Percentiles rank a stretch among this genome's conserved stretches.
Conservation (phyloP, 2,888 invertebrate genomes). For the Pseudanteris insignis region DNA sequence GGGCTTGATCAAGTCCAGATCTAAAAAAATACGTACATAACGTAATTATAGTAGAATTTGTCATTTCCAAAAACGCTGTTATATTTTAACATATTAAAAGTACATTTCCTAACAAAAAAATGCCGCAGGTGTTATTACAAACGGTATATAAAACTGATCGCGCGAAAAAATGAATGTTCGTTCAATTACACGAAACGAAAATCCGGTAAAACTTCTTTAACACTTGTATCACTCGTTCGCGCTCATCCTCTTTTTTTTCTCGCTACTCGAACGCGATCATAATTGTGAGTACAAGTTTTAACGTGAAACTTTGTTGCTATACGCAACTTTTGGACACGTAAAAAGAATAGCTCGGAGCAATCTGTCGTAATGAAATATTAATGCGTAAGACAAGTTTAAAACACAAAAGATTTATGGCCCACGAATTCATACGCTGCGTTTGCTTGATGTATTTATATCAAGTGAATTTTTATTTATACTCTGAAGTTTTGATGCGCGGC, state of each 20-base stretch:
- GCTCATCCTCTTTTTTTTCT: background rate
- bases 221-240: no score
- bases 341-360: conserved; percentile 37
- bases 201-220: no score
- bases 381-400: conserved; percentile 38
- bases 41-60: no score
- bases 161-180: no score
- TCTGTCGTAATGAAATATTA: conserved; percentile 44
- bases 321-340: conserved; percentile 30
- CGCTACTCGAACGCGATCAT: conserved; percentile 18
- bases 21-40: no score
- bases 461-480: conserved; percentile 28
- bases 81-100: no score
- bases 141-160: no score
- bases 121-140: no score
- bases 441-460: conserved; percentile 26
- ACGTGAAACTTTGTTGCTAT: conserved; percentile 33
- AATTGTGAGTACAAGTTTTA: conserved; percentile 32
- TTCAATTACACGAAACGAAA: no score
- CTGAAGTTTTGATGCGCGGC: conserved; percentile 1
- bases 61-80: no score
- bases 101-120: no score
- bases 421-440: conserved; percentile 29
- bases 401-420: conserved; percentile 27
- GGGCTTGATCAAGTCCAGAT: no score